These are phyloP conservation scores for Morus bassanus DNA, from an alignment of 2,797 vertebrate genomes.

Conservation along the genomic window DNA sequence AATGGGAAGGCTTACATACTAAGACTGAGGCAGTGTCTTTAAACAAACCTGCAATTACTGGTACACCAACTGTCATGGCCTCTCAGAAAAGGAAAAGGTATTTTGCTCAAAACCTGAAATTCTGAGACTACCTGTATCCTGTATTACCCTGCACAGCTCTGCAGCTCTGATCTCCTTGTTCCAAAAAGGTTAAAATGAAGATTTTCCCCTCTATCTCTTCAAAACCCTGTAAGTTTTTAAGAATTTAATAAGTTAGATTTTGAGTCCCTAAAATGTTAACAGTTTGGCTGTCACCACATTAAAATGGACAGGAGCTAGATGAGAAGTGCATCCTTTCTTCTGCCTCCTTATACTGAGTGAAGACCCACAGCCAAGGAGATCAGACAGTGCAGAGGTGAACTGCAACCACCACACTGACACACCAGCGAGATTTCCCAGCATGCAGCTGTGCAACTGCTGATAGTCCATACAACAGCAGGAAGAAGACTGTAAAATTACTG, in stretches of 20 bases:
- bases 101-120: not conserved
- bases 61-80: not conserved
- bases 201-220: not conserved
- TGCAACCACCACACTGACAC: not conserved
- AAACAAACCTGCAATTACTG: not conserved
- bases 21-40: not conserved
- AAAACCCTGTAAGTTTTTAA: not conserved
- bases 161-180: not conserved
- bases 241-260: not conserved
- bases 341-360: not conserved
- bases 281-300: not conserved
- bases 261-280: not conserved
- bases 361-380: not conserved
- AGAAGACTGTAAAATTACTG: not conserved
- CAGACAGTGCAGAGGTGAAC: not conserved
- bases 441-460: not conserved
- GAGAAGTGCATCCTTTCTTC: not conserved
- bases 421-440: not conserved
- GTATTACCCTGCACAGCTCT: not conserved
- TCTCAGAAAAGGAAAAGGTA: not conserved
- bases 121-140: not conserved
- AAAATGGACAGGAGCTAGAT: not conserved
- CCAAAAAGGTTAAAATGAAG: not conserved
- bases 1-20: not conserved
- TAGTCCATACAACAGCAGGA: not conserved